Evolutionary conservation across 2,797 vertebrate species (phyloP).

Genomic region (Amazonetta brasiliensis): DNA sequence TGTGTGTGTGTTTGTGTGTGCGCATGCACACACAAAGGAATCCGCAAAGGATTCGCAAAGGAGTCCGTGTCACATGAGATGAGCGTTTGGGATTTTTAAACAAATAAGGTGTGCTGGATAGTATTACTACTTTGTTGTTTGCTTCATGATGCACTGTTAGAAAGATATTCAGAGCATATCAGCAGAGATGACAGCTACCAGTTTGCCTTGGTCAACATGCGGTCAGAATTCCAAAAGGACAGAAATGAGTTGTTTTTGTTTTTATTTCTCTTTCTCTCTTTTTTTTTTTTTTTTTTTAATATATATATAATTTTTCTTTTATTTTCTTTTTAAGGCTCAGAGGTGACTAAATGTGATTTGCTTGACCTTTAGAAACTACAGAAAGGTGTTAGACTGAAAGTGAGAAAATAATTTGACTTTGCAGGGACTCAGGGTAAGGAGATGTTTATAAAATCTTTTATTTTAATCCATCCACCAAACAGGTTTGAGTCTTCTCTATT

Average conservation of each 20-base stretch:
- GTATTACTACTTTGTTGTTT: not conserved
- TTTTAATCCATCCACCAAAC: not conserved
- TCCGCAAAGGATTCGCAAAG: not conserved
- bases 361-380: not conserved
- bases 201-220: not conserved
- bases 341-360: fast-evolving
- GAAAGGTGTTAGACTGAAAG: not conserved
- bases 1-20: not conserved
- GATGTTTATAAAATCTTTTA: not conserved
- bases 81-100: not conserved
- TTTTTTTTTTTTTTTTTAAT: not conserved
- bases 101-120: not conserved
- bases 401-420: not conserved
- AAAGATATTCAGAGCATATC: not conserved
- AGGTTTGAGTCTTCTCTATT: not conserved
- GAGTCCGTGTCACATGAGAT: not conserved
- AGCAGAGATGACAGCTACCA: not conserved
- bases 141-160: not conserved
- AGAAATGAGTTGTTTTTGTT: not conserved
- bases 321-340: not conserved
- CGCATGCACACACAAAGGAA: too few species aligned
- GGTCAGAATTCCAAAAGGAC: not conserved
- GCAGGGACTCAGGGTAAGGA: not conserved
- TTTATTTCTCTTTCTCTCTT: not conserved
- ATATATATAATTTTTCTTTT: too few species aligned